Evolutionary conservation across 2,888 invertebrate species (phyloP), one percentile per base, ranked within the genome.

Genomic region (Troides aeacus): DNA sequence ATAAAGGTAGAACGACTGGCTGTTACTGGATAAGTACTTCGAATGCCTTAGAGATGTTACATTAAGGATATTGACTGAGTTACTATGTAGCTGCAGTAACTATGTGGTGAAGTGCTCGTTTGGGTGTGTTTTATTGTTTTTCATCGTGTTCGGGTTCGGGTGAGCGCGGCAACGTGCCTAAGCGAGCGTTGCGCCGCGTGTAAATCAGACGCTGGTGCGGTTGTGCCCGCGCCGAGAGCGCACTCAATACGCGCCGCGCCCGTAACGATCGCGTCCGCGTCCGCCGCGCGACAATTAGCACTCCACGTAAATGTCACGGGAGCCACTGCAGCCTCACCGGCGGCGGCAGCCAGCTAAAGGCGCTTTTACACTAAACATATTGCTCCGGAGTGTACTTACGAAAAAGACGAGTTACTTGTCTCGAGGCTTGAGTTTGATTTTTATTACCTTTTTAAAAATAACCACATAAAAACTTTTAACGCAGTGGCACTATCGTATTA

Each of bases 281-380:
- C 76, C 78, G 76, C 74, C 75, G 78, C 78, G 79, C 66, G 66
- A 85, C 85, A 84, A 90, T 89, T 90, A 90, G 88, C 89, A 81
- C 81, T 80, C 76, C 82, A 79, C 80, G 84, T 75, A 82, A 85
- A 89, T 89, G 89, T 88, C 92, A 92, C 90, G 90, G 62, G 62
- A 66, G 18, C 62, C 57, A 46, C 17, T 42, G 62, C 23, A 7
- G 46, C 50, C 30, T 30, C 36, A 7, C 0, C 30, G 17, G 60
- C 58, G 1, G 18, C 15, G 46, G 24, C 24, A 4, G 17, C 18
- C 7, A 18, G 50, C 21, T 50, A 39, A 63, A 68, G 58, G 50
- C 59, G 59, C 30, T 50, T 68, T 59, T 63, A 50, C 63, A 63
- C 30, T 21, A n/a, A 17, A 30, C 17, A 56, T 56, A 18, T n/a